These are phyloP conservation scores for Tragelaphus strepsiceros DNA, from an alignment of 2,113 vertebrate species.

Conservation along the genomic window DNA sequence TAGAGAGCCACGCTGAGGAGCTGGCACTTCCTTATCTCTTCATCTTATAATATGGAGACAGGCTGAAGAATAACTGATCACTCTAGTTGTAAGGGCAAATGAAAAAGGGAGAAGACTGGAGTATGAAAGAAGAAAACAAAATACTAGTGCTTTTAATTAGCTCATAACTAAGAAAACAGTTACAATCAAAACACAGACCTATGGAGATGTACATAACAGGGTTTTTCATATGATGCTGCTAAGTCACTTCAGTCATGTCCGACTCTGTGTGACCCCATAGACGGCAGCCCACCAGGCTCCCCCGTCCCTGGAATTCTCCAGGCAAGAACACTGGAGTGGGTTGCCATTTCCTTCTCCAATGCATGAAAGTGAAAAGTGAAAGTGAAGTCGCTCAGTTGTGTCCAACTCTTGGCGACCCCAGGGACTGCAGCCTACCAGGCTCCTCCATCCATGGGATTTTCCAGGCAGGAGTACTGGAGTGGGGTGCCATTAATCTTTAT, in stretches of 20 bases:
- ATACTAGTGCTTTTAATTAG: constrained; percentile 34
- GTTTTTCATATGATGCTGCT: constrained; percentile 19
- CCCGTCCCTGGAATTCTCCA: too few species aligned
- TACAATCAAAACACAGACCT: constrained; percentile 28
- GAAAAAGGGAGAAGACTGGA: constrained; percentile 22
- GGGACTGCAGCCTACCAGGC: too few species aligned
- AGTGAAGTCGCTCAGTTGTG: too few species aligned
- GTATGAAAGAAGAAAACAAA: not conserved
- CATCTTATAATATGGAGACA: not conserved
- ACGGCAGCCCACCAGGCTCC: too few species aligned
- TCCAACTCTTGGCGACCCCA: too few species aligned
- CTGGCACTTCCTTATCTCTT: not conserved
- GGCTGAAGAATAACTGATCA: not conserved
- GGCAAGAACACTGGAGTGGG: too few species aligned
- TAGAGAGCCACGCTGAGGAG: not conserved
- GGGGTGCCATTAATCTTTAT: constrained; percentile 28
- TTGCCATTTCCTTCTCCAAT: too few species aligned
- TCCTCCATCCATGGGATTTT: too few species aligned
- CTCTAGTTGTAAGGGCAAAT: constrained; percentile 36
- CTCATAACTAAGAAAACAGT: constrained; percentile 29
- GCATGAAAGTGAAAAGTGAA: too few species aligned
- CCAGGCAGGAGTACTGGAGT: too few species aligned
- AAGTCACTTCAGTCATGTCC: too few species aligned
- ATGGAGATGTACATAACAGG: constrained; percentile 46
- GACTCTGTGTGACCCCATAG: too few species aligned